A percentile compares a stretch with the other conserved stretches of the same genome.
Conservation (phyloP, 2,888 invertebrate species). For the Mythimna impura region DNA sequence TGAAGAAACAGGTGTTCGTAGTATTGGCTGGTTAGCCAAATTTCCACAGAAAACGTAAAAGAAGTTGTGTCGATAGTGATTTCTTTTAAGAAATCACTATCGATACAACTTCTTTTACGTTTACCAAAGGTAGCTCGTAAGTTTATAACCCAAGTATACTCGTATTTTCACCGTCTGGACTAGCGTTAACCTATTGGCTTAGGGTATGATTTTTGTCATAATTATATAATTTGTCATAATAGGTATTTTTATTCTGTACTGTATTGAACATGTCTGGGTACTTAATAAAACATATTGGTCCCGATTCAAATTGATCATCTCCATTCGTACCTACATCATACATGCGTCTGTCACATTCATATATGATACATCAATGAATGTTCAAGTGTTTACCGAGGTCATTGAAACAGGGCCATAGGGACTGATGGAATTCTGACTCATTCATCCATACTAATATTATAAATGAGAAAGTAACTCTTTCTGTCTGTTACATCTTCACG, state of each 20-base stretch:
- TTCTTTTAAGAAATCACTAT: too few species aligned
- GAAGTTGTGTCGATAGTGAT: slow-evolving; percentile 4
- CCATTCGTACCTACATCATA: slow-evolving; percentile 27
- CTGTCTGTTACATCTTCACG: too few species aligned
- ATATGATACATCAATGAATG: slow-evolving; percentile 51
- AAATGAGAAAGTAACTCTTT: too few species aligned
- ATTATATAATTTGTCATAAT: not conserved
- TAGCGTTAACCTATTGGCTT: not conserved
- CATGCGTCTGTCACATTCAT: slow-evolving; percentile 31
- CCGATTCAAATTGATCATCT: slow-evolving; percentile 26
- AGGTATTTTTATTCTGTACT: not conserved
- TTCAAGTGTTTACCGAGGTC: slow-evolving; percentile 41
- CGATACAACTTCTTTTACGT: too few species aligned
- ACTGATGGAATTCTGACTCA: slow-evolving; percentile 32
- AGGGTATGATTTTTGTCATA: not conserved
- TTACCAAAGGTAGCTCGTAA: not conserved
- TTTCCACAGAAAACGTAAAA: slow-evolving; percentile 6
- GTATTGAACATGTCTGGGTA: not conserved
- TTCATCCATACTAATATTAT: slow-evolving; percentile 8
- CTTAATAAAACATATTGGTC: slow-evolving; percentile 14
- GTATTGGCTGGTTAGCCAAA: slow-evolving; percentile 34
- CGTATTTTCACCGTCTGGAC: not conserved
- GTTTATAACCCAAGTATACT: not conserved
- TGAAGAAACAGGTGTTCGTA: slow-evolving; percentile 36
- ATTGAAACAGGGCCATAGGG: slow-evolving; percentile 33